These are phyloP conservation scores for Zaprionus ornatus DNA, from an alignment of 1,140 invertebrate species.

Conservation along the genomic window DNA sequence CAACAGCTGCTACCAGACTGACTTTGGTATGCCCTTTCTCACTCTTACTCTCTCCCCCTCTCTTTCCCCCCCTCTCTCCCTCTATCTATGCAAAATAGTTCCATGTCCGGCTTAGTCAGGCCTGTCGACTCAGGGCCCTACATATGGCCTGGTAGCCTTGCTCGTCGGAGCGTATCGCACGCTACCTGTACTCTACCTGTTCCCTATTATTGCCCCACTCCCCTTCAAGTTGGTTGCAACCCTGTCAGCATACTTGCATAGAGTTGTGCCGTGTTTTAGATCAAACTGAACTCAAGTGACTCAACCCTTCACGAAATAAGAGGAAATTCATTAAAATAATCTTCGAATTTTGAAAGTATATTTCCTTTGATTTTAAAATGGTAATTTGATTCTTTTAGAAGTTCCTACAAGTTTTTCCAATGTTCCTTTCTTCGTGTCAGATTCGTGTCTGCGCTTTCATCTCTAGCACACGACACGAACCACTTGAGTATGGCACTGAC, in stretches of 20 bases:
- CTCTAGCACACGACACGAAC: background rate
- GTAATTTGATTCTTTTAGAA: background rate
- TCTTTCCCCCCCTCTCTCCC: background rate
- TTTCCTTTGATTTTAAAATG: background rate
- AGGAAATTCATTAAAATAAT: too few relatives aligned
- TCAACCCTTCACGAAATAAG: background rate
- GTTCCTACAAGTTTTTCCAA: too few relatives aligned
- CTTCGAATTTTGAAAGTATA: too few relatives aligned
- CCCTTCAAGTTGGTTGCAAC: background rate
- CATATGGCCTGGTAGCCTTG: conserved; percentile 12
- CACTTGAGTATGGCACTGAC: too few relatives aligned
- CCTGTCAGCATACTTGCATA: background rate
- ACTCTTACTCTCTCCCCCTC: background rate
- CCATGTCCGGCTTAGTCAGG: conserved; percentile 13
- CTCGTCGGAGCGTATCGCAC: conserved; percentile 49
- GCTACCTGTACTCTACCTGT: conserved; percentile 28
- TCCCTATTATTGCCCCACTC: background rate
- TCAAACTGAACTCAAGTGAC: background rate
- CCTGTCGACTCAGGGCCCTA: conserved; percentile 33
- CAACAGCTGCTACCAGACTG: conserved; percentile 62
- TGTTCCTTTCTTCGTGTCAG: background rate
- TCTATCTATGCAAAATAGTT: conserved; percentile 59
- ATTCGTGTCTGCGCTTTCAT: background rate
- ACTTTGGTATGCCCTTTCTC: background rate
- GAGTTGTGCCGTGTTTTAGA: background rate